Conservation (phyloP, 1,140 invertebrate genomes). For the Dendroctonus valens region DNA sequence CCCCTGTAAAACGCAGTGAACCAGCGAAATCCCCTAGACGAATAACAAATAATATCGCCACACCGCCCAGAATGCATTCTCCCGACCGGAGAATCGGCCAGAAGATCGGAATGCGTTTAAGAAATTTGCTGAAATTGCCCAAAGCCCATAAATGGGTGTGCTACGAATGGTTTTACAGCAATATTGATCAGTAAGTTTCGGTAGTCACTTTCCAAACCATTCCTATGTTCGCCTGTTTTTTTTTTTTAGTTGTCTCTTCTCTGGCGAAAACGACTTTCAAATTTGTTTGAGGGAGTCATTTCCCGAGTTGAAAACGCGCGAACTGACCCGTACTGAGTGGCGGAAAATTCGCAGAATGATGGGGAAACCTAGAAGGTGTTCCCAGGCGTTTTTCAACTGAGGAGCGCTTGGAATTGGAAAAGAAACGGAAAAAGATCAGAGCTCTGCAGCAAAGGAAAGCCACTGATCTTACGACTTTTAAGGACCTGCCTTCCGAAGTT, state of each 20-base stretch:
- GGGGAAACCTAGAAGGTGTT: slow-evolving; percentile 94
- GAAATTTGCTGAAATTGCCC: slow-evolving; percentile 96
- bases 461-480: slow-evolving; percentile 71
- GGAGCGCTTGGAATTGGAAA: slow-evolving; percentile 86
- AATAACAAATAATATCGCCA: background rate
- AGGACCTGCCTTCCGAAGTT: slow-evolving; percentile 94
- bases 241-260: slow-evolving; percentile 69
- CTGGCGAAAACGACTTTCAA: slow-evolving; percentile 96
- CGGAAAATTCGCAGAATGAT: slow-evolving; percentile 92
- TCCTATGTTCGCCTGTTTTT: background rate
- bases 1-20: slow-evolving; percentile 41
- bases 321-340: slow-evolving; percentile 91
- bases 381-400: slow-evolving; percentile 93
- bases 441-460: slow-evolving; percentile 92
- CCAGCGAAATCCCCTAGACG: too few species aligned
- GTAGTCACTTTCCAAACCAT: background rate
- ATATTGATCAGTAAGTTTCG: slow-evolving; percentile 75
- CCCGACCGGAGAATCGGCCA: slow-evolving; percentile 80
- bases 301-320: slow-evolving; percentile 84
- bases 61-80: slow-evolving; percentile 53
- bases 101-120: slow-evolving; percentile 82
- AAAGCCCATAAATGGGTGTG: slow-evolving; percentile 99
- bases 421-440: slow-evolving; percentile 87
- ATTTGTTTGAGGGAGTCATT: slow-evolving; percentile 93
- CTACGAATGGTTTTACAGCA: slow-evolving; percentile 99